Conservation (phyloP, 1,140 invertebrate species). For the Heliconius himera region DNA sequence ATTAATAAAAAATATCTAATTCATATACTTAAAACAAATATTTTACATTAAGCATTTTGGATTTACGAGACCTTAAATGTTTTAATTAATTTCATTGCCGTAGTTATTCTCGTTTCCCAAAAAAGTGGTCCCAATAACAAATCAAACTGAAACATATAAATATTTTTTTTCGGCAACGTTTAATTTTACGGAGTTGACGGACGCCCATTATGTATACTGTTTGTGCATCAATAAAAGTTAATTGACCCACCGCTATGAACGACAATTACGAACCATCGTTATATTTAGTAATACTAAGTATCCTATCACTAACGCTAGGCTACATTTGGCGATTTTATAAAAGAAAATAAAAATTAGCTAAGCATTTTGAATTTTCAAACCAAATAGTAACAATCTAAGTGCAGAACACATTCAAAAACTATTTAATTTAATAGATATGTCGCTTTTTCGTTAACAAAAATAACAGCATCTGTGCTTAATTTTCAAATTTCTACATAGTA, state of each 20-base stretch:
- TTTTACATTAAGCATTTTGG: neutral
- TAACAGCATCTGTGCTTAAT: constrained; percentile 52
- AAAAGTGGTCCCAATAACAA: constrained; percentile 27
- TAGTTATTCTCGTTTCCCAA: neutral
- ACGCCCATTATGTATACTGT: constrained; percentile 18
- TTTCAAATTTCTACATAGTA: constrained; percentile 46
- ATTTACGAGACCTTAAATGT: too few species aligned
- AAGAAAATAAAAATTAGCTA: constrained; percentile 29
- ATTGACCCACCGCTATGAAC: constrained; percentile 43
- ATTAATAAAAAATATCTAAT: neutral
- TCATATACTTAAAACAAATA: neutral
- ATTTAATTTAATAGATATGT: constrained; percentile 49
- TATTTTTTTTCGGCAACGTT: neutral
- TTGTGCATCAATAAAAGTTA: constrained; percentile 48
- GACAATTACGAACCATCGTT: constrained; percentile 41
- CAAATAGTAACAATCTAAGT: constrained; percentile 28
- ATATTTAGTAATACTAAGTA: constrained; percentile 44
- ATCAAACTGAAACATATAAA: constrained; percentile 9
- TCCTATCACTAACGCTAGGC: constrained; percentile 38
- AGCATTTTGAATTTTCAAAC: constrained; percentile 25
- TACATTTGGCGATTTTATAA: constrained; percentile 47
- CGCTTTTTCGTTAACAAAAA: constrained; percentile 57
- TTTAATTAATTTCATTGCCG: neutral
- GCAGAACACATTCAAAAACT: constrained; percentile 37
- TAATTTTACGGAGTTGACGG: neutral